Evolutionary conservation across 2,888 invertebrate species (phyloP), one percentile per base, ranked within the genome.

Genomic region (Chrysomela aeneicollis): DNA sequence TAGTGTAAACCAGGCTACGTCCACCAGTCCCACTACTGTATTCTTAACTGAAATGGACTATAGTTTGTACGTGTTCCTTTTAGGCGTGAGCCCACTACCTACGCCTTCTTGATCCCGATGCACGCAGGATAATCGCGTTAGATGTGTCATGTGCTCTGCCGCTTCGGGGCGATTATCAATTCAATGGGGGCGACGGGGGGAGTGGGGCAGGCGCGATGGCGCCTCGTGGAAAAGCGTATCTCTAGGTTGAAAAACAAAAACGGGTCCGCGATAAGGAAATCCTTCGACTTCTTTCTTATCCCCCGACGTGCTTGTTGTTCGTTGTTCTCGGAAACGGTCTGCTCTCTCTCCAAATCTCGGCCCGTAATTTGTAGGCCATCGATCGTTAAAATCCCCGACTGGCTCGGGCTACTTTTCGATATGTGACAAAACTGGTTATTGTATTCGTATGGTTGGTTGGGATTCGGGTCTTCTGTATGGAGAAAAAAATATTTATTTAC

Each of bases 101-200:
- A 42, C 8, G 15, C n/a, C 55, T 5, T 37, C 17, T 17, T 55
- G n/a, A 37, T 55, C 9, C 47, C 57, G 26, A 19, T 51, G 49
- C 21, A 49, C 2, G 18, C 49, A 6, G 32, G 50, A 70, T 79
- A 79, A 80, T 79, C 79, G 76, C 76, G 77, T 79, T 77, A 73
- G 74, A 78, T 76, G 77, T 78, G 79, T 78, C 79, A 79, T 76
- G 77, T 78, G 77, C 74, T 74, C 59, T 60, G 59, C 32, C 63
- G 58, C 63, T 55, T 42, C 63, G 58, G 37, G 59, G 68, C 63
- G 67, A 66, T 68, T 68, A 70, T 68, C 66, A 62, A 62, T 62
- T 50, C 50, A 30, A 42, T 30, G 15, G 49, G 32, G 53, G 54
- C 17, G 22, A 8, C 15, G 8, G 51, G 21, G 18, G 32, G 42